A percentile compares a stretch with the other conserved stretches of the same genome.
phyloP scores from a whole-genome alignment of 1,140 invertebrate genomes.

The Pseudomyrmex concolor region DNA sequence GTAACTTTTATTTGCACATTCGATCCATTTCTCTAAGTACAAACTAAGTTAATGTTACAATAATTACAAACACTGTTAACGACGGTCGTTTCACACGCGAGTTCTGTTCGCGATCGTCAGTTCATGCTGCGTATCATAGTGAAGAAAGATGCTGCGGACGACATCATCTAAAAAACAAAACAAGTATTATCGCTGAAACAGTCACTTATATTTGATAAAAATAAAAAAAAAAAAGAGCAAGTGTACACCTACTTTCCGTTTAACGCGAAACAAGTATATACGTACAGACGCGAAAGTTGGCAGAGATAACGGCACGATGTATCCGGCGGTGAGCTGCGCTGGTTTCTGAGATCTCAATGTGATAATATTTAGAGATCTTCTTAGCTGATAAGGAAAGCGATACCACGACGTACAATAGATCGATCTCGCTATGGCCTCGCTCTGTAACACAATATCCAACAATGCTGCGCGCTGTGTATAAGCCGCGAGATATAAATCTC shows the following conservation, averaged over 20 bases:
- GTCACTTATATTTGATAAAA: background rate
- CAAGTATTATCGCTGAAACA: background rate
- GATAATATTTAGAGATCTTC: conserved; percentile 43
- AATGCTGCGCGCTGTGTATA: background rate
- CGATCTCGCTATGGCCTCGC: conserved; percentile 1
- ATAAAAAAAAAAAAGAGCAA: background rate
- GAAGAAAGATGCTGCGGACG: conserved; percentile 63
- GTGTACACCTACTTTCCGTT: no score
- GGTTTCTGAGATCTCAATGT: conserved; percentile 62
- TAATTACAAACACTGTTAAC: conserved; percentile 4
- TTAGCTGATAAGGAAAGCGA: conserved; percentile 2
- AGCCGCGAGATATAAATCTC: background rate
- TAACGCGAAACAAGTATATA: background rate
- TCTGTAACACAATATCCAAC: conserved; percentile 44
- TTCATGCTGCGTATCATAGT: conserved; percentile 64
- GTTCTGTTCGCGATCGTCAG: background rate
- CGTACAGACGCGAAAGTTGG: conserved; percentile 68
- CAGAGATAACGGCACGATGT: conserved; percentile 59
- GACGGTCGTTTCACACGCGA: background rate
- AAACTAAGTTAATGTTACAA: background rate
- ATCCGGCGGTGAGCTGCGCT: conserved; percentile 60
- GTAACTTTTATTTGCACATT: conserved; percentile 14
- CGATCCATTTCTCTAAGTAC: background rate
- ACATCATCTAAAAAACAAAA: conserved; percentile 65
- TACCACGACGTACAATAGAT: conserved; percentile 50